These are phyloP conservation scores for Petrophora chlorosata DNA, from an alignment of 2,888 invertebrate genomes.

Conservation along the genomic window DNA sequence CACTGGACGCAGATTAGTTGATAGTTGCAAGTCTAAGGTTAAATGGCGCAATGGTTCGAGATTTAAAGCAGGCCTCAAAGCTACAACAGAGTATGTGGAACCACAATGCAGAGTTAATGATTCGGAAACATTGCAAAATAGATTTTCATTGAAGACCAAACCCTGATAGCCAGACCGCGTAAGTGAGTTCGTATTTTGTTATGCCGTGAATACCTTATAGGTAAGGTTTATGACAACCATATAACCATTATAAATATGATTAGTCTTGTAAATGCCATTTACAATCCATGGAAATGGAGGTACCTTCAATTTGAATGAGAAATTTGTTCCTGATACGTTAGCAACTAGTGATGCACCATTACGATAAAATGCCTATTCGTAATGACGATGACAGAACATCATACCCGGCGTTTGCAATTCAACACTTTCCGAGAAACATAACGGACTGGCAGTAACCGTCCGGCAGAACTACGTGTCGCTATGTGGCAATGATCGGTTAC, in stretches of 20 bases:
- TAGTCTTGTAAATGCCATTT: too few species aligned
- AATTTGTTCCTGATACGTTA: background rate
- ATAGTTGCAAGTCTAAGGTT: slow-evolving; percentile 38
- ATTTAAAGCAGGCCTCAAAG: slow-evolving; percentile 12
- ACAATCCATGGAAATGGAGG: too few species aligned
- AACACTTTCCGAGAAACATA: slow-evolving; percentile 37
- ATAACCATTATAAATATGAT: too few species aligned
- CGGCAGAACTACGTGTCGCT: slow-evolving; percentile 32
- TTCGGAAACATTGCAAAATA: slow-evolving; percentile 22
- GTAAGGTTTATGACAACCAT: too few species aligned
- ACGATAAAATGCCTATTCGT: slow-evolving; percentile 18
- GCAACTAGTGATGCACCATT: slow-evolving; percentile 16
- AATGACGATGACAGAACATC: slow-evolving; percentile 26
- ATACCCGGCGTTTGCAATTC: slow-evolving; percentile 31
- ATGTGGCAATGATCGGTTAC: slow-evolving; percentile 26
- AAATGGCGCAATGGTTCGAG: slow-evolving; percentile 46
- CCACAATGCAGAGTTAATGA: slow-evolving; percentile 22
- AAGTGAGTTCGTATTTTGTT: too few species aligned
- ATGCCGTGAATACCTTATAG: too few species aligned
- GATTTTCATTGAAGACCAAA: slow-evolving; percentile 10
- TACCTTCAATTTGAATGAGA: background rate
- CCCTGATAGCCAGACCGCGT: background rate
- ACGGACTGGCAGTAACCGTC: slow-evolving; percentile 34
- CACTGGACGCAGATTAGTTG: slow-evolving; percentile 41
- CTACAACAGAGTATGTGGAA: background rate